Conservation (phyloP, 2,113 vertebrate species). For the Turdus rufiventris region DNA sequence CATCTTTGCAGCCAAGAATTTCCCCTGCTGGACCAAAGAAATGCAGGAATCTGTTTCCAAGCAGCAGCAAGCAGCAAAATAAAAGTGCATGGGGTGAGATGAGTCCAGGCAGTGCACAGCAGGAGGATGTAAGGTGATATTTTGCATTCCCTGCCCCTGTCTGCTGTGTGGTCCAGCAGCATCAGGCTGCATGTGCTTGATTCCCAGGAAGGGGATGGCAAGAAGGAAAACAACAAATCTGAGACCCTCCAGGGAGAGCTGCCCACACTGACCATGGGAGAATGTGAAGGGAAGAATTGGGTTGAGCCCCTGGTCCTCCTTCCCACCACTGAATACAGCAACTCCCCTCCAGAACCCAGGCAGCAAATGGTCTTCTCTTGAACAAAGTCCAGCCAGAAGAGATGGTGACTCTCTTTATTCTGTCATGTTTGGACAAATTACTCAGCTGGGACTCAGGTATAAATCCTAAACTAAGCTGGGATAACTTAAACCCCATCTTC, state of each 20-base stretch:
- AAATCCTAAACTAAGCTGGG: background rate
- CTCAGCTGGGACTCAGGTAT: background rate
- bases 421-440: background rate
- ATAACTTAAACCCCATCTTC: background rate
- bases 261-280: background rate
- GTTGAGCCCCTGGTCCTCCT: background rate
- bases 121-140: background rate
- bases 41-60: background rate
- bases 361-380: background rate
- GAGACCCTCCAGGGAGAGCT: background rate
- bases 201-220: background rate
- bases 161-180: background rate
- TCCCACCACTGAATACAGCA: accelerated
- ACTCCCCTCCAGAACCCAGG: background rate
- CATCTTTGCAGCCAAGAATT: constrained; percentile 27
- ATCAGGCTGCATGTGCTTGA: accelerated
- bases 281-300: background rate
- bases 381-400: background rate
- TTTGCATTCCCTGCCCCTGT: background rate
- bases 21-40: background rate
- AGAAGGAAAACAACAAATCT: background rate
- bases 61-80: background rate
- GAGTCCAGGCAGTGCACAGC: background rate
- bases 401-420: background rate
- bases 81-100: background rate